phyloP scores from a whole-genome alignment of 2,888 invertebrate genomes.

The Ectemnius cavifrons region DNA sequence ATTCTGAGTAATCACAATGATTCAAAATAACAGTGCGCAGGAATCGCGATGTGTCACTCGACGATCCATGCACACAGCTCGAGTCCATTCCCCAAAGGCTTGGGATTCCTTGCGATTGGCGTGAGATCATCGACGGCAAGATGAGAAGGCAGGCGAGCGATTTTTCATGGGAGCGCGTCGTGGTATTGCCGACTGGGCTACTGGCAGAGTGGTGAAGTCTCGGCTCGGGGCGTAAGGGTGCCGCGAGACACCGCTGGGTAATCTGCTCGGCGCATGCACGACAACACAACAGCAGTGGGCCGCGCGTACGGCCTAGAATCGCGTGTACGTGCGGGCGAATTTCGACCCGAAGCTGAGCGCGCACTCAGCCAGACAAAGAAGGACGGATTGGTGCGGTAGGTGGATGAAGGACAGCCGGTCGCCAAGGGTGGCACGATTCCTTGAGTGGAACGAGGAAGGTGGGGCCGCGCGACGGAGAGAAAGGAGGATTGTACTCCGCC shows the following conservation, averaged over 20 bases:
- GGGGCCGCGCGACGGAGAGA: conserved; percentile 34
- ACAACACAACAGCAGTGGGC: conserved; percentile 20
- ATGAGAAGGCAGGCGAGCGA: neutral
- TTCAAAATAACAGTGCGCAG: conserved; percentile 20
- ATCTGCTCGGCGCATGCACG: conserved; percentile 53
- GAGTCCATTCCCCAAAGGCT: neutral
- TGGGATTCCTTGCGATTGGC: neutral
- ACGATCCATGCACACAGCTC: conserved; percentile 3
- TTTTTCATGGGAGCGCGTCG: neutral
- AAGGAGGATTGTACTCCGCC: conserved; percentile 51
- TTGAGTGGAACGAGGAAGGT: conserved; percentile 29
- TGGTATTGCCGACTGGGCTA: neutral
- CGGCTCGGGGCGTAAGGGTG: conserved; percentile 22
- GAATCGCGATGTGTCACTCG: neutral
- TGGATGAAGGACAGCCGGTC: conserved; percentile 29
- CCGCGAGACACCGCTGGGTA: conserved; percentile 39
- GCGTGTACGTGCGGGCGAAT: conserved; percentile 41
- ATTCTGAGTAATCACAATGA: neutral
- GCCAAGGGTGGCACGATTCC: conserved; percentile 21
- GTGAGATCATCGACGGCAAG: neutral
- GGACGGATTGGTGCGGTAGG: conserved; percentile 13
- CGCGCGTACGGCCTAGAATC: conserved; percentile 35
- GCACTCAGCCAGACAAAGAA: conserved; percentile 14
- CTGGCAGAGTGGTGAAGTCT: neutral
- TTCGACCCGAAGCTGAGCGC: conserved; percentile 25